phyloP scores from a whole-genome alignment of 2,797 vertebrate genomes.

The Heliangelus exortis region DNA sequence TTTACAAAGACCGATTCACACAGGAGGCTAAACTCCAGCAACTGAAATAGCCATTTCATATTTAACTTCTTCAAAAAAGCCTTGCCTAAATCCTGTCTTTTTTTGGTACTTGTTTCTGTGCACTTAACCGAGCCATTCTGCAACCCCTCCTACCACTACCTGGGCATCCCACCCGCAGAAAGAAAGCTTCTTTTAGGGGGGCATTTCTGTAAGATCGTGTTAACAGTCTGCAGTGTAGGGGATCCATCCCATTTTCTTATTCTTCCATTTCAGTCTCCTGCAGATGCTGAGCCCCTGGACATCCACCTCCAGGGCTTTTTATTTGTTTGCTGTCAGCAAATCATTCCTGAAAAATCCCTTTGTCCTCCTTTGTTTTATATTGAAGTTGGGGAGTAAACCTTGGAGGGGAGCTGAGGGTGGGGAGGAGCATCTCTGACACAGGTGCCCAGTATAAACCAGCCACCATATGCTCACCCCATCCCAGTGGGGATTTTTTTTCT shows the following conservation, averaged over 20 bases:
- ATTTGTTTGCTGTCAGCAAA: not conserved
- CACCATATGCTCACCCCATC: not conserved
- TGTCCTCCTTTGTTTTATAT: not conserved
- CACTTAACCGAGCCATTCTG: not conserved
- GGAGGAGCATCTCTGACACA: not conserved
- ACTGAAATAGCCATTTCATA: constrained; percentile 65
- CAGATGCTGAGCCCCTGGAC: fast-evolving
- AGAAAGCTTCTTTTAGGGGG: not conserved
- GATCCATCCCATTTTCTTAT: not conserved
- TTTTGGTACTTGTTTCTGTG: not conserved
- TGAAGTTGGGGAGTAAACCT: fast-evolving
- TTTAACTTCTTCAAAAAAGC: constrained; percentile 52
- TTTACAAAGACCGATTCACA: constrained; percentile 70
- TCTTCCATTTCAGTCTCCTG: not conserved
- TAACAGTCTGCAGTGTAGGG: not conserved
- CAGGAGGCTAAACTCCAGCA: constrained; percentile 50
- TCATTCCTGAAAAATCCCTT: not conserved
- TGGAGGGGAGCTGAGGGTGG: not conserved
- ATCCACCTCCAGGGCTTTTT: not conserved
- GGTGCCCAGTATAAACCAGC: not conserved
- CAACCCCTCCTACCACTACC: not conserved
- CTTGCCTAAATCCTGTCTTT: not conserved
- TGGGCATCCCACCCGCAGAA: fast-evolving
- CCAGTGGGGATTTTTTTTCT: not conserved
- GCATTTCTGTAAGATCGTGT: not conserved